phyloP scores from a whole-genome alignment of 2,797 vertebrate genomes.

The Crocidura indochinensis region DNA sequence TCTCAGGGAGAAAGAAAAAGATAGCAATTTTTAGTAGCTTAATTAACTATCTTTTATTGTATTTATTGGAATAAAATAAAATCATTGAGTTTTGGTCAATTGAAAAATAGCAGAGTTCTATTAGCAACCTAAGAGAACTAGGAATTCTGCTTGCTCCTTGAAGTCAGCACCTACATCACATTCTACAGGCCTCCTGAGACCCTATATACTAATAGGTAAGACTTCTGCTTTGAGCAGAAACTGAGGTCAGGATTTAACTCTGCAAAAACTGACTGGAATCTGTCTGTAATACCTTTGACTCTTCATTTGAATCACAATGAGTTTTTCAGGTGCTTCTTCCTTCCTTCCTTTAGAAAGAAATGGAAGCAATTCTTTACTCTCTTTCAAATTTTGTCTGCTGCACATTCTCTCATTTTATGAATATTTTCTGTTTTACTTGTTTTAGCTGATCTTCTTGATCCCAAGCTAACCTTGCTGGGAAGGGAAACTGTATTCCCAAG shows the following conservation, averaged over 20 bases:
- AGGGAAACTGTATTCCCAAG: not conserved
- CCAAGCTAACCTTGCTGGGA: not conserved
- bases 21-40: too few relatives aligned
- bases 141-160: not conserved
- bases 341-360: constrained; percentile 33
- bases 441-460: constrained; percentile 10
- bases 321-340: not conserved
- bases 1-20: too few relatives aligned
- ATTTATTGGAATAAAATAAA: too few relatives aligned
- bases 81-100: not conserved
- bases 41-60: too few relatives aligned
- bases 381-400: not conserved
- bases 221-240: not conserved
- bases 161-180: not conserved
- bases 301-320: not conserved
- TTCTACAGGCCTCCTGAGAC: not conserved
- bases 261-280: not conserved
- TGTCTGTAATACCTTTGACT: not conserved
- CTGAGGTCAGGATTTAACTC: not conserved
- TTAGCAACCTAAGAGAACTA: not conserved
- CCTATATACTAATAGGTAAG: not conserved
- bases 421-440: not conserved
- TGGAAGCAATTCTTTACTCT: not conserved
- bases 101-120: not conserved
- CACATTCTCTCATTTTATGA: not conserved